These are phyloP conservation scores for Scolopax bukidnonensis DNA, from an alignment of 2,797 vertebrate species.

Conservation along the genomic window DNA sequence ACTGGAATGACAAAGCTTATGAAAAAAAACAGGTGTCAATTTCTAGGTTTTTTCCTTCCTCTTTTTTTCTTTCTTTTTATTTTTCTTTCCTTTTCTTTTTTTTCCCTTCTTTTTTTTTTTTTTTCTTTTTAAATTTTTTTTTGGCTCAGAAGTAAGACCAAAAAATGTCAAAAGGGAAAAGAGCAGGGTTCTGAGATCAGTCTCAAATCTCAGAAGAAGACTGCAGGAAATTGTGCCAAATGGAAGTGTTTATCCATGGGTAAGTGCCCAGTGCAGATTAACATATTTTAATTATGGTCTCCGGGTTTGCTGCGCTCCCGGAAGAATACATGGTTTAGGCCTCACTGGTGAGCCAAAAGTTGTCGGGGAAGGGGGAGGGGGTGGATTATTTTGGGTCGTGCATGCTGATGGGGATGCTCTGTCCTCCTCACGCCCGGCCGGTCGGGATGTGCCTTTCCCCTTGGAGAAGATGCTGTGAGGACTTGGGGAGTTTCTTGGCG, in stretches of 20 bases:
- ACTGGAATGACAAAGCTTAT: conserved; percentile 14
- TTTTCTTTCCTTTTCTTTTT: not conserved
- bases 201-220: conserved; percentile 52
- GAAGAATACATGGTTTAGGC: conserved; percentile 32
- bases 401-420: not conserved
- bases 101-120: not conserved
- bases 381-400: not conserved
- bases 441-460: rapidly evolving
- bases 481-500: not conserved
- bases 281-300: conserved; percentile 71
- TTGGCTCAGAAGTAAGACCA: not conserved
- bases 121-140: too few relatives aligned
- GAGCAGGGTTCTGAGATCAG: conserved; percentile 31
- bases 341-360: conserved; percentile 24
- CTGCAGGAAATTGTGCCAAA: conserved; percentile 49
- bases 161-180: conserved; percentile 35
- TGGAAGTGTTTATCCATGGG: conserved; percentile 66
- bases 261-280: conserved; percentile 70
- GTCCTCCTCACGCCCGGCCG: rapidly evolving
- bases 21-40: not conserved
- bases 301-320: not conserved
- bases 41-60: not conserved
- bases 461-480: not conserved
- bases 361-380: not conserved
- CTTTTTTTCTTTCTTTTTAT: not conserved